These are phyloP conservation scores for Nycticryphes semicollaris DNA, from an alignment of 2,113 vertebrate genomes.

Conservation along the genomic window DNA sequence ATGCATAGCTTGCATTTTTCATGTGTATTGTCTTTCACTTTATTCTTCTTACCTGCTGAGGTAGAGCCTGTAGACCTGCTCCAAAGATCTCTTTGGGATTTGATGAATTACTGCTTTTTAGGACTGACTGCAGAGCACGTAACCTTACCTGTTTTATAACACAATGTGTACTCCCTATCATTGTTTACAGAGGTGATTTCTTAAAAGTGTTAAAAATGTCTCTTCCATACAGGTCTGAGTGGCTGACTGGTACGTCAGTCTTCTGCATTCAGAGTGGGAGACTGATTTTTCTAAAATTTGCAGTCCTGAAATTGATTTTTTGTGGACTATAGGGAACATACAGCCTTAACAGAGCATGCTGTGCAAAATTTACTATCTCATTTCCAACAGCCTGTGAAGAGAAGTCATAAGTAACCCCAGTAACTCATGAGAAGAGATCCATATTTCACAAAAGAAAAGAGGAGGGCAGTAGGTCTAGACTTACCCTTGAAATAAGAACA, in stretches of 20 bases:
- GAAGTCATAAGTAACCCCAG: neutral
- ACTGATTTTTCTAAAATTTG: neutral
- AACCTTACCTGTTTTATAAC: neutral
- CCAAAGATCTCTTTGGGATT: neutral
- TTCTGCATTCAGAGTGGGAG: neutral
- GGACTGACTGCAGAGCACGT: neutral
- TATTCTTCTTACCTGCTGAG: neutral
- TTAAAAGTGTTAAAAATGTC: neutral
- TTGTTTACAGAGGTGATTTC: neutral
- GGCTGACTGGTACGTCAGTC: neutral
- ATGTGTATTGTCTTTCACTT: neutral
- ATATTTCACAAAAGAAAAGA: neutral
- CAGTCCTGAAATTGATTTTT: neutral
- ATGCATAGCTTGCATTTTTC: neutral
- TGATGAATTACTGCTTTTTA: neutral
- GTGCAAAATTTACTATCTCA: neutral
- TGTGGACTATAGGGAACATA: neutral
- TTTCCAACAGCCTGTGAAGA: neutral
- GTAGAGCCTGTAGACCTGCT: neutral
- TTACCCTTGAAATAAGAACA: slow-evolving; percentile 99
- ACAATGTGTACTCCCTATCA: neutral
- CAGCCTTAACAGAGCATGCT: neutral
- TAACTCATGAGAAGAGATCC: neutral
- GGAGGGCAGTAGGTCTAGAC: slow-evolving; percentile 6
- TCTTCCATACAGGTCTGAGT: neutral